Base-by-base conservation (phyloP, 2,113 vertebrate species). In the Pomatorhinus ruficollis region DNA sequence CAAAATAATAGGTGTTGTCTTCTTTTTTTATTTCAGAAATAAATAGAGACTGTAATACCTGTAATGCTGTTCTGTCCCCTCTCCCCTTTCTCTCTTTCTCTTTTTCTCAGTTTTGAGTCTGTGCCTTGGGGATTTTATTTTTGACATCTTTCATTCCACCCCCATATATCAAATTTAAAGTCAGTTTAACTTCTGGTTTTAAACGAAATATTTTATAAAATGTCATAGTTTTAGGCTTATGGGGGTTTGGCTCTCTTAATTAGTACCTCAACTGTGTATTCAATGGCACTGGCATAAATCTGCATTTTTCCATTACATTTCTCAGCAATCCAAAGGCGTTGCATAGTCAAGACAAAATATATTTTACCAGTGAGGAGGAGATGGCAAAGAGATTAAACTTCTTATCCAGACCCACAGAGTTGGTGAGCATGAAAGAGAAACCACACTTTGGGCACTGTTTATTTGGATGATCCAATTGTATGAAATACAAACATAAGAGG, bases 161-260 rank as follows among this genome's bases (percentile, higher is more conserved):
- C 90, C 81, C 65, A 44, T 63, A 28, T 40, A 78, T 93, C 35
- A 84, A 89, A 84, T 77, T 84, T 81, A 54, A 93, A 92, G 71
- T 76, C n/a, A 61, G 44, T 76, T 90, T 76, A 90, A 87, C n/a
- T 94, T 57, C 81, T 79, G 69, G 27, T 68, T 95, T 87, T 87
- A 87, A 93, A 59, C 20, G 6, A 97, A 96, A 83, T 94, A 80
- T 65, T 92, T 91, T 77, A 61, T 50, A 89, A 86, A 91, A 80
- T 89, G 71, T 72, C 63, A 69, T 72, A 8, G 39, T 71, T 94
- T 93, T 87, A 93, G 60, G 74, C 69, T 89, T 87, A 63, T 70
- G 92, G 45, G 72, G 87, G 72, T 59, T 68, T 78, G 23, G 27
- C 35, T 84, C 15, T 84, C 69, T 61, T 94, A 94, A 84, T 89